phyloP scores from a whole-genome alignment of 2,888 invertebrate species.

The Ormyrus thymus region DNA sequence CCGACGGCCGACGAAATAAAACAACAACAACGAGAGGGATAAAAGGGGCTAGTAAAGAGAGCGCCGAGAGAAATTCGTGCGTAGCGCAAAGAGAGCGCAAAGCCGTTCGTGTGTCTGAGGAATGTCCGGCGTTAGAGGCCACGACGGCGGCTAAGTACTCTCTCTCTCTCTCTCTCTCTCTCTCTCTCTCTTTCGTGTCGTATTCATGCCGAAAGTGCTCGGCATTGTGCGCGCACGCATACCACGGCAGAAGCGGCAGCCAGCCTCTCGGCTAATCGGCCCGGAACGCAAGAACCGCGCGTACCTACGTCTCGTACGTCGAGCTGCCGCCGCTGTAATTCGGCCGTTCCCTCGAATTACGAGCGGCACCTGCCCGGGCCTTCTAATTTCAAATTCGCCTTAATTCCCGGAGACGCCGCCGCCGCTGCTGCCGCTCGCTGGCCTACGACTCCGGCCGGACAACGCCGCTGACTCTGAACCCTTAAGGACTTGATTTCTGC shows the following conservation, averaged over 20 bases:
- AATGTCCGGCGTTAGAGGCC: conserved; percentile 12
- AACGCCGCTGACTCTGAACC: no score
- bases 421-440: not conserved
- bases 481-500: no score
- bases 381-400: conserved; percentile 52
- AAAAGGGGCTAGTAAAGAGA: conserved; percentile 1
- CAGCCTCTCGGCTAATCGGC: conserved; percentile 41
- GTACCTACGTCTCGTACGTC: conserved; percentile 36
- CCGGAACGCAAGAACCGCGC: conserved; percentile 30
- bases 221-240: conserved; percentile 38
- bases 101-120: conserved; percentile 9
- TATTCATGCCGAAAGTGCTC: conserved; percentile 28
- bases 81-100: conserved; percentile 1
- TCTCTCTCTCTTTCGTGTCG: not conserved
- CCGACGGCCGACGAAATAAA: not conserved
- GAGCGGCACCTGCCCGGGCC: conserved; percentile 51
- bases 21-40: not conserved
- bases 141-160: not conserved
- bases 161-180: not conserved
- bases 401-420: conserved; percentile 43
- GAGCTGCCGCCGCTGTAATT: conserved; percentile 18
- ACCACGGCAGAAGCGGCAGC: conserved; percentile 21
- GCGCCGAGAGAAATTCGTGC: conserved; percentile 12
- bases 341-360: conserved; percentile 37
- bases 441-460: no score